Base-by-base conservation (phyloP, 2,113 vertebrate species). In the Phocoena sinus region DNA sequence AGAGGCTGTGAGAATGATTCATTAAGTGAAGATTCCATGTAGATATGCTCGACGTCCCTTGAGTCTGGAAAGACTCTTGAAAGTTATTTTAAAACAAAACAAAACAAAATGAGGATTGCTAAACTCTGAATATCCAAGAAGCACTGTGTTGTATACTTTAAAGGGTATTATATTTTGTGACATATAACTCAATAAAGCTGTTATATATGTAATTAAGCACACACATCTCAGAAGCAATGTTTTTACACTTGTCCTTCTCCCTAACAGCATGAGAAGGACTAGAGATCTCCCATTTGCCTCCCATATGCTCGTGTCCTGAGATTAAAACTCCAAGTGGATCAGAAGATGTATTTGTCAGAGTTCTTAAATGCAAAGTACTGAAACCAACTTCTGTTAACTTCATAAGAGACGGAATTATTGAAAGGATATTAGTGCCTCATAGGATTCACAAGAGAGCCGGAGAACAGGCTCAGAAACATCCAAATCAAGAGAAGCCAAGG, bases 301-400 rank as follows among this genome's bases (percentile, higher is more conserved):
- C 33, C 38, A 82, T 44, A 50, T n/a, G 12, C 33, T 85, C 50
- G 47, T 36, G 94, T 89, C 33, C 26, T 33, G 28, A 86, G 28
- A 89, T 76, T 92, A 77, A 94, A 93, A 58, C 2, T 62, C 15
- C 36, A 92, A 92, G 47, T 85, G 38, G 14, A 82, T 77, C 23
- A 62, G 47, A 68, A 58, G 41, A 85, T 50, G 2, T 63, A 44
- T 71, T 85, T 87, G 26, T 58, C 58, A 87, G 44, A 28, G 50
- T 50, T 96, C 74, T 88, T 96, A 84, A 91, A 38, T 84, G 58
- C n/a, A 92, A 94, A 94, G 82, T 81, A 74, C 9, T 50, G 26
- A 95, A 89, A 92, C 8, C 44, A 73, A 68, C 15, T 31, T 62
- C 67, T 20, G 13, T 60, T 96, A 71, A 50, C 21, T 92, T 96